These are phyloP conservation scores for Littorina saxatilis DNA, from an alignment of 1,140 invertebrate species.

Conservation along the genomic window DNA sequence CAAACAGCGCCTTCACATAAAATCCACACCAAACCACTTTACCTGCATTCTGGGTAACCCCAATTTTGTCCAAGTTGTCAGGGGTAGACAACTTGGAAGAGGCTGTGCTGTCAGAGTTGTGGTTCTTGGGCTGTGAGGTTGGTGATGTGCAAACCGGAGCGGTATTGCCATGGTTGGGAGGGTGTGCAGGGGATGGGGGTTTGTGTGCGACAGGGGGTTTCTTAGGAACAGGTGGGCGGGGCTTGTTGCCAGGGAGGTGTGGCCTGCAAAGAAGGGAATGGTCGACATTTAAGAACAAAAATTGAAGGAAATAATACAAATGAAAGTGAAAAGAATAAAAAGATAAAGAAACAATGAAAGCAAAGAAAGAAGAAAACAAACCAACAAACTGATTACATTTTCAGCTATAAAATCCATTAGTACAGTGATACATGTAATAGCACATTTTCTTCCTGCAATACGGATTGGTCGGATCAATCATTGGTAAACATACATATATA, in stretches of 20 bases:
- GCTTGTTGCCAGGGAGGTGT: conserved; percentile 30
- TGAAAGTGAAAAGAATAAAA: background rate
- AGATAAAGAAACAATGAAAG: background rate
- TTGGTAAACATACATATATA: no score
- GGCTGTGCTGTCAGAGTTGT: background rate
- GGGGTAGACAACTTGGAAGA: background rate
- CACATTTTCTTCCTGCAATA: no score
- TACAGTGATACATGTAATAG: no score
- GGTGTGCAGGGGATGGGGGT: conserved; percentile 21
- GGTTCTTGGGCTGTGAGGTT: background rate
- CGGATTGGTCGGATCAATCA: no score
- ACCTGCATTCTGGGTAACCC: background rate
- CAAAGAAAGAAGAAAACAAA: background rate
- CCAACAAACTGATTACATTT: no score
- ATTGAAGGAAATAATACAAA: background rate
- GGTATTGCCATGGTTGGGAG: conserved; percentile 4
- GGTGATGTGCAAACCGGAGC: background rate
- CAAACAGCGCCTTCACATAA: no score
- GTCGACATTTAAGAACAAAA: no score
- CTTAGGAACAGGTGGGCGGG: conserved; percentile 49
- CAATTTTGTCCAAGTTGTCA: background rate
- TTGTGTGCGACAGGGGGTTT: conserved; percentile 52
- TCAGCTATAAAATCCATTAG: no score
- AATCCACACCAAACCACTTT: no score
- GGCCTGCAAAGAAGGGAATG: conserved; percentile 20